These are phyloP conservation scores for Lacerta viridis DNA, from an alignment of 2,797 vertebrate genomes.

Conservation along the genomic window DNA sequence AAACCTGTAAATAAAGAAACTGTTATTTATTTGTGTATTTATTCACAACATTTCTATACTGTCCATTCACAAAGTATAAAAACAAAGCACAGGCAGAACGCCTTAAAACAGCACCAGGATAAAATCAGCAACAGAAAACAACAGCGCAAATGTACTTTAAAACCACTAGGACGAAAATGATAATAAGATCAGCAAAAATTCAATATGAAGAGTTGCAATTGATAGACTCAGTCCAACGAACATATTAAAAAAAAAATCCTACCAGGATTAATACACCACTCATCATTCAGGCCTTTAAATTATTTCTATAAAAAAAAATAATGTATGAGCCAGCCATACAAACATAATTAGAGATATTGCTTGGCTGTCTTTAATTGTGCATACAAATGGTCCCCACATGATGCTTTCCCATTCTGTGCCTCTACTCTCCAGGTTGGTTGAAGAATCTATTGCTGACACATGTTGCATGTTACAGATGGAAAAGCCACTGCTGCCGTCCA, in stretches of 20 bases:
- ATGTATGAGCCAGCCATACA: neutral
- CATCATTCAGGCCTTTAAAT: slow-evolving; percentile 1
- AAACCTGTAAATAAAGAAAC: neutral
- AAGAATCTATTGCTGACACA: neutral
- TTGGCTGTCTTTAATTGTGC: slow-evolving; percentile 9
- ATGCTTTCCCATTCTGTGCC: neutral
- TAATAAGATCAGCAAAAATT: neutral
- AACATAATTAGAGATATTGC: neutral
- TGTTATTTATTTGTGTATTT: too few species aligned
- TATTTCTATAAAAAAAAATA: neutral
- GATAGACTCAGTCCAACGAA: neutral
- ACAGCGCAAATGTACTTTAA: too few species aligned
- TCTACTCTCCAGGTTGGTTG: neutral
- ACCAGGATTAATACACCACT: neutral
- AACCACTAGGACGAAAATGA: too few species aligned
- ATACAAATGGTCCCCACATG: neutral
- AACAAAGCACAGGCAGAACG: too few species aligned
- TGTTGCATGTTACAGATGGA: neutral
- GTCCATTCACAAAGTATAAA: too few species aligned
- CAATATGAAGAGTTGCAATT: neutral
- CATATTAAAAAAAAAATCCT: neutral
- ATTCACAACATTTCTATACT: too few species aligned
- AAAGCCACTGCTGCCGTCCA: neutral
- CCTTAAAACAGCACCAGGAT: too few species aligned
- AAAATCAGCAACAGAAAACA: too few species aligned